Base-by-base conservation (phyloP, 35 echinoderm and acorn worm species). In the Anneissia japonica region DNA sequence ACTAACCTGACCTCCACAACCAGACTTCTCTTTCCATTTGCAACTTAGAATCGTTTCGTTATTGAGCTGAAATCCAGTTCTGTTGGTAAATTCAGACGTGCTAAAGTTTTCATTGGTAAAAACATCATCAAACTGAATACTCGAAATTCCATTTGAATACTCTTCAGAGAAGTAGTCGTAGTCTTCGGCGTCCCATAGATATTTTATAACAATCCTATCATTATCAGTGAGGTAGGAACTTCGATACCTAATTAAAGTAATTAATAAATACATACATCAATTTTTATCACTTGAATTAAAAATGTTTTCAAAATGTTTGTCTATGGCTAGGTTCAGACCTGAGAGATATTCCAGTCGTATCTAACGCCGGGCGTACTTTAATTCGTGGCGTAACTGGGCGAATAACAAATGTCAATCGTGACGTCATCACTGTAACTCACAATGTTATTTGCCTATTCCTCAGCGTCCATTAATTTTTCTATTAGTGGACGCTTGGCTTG, bases 61-160 rank as follows among this genome's bases (percentile, higher is more conserved):
- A 84, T 73, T 51, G 9, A 73, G 26, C 16, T 9, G 33, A n/a
- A 84, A 84, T 12, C 83, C 83, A 32, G 83, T 72, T 38, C 56
- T 37, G 34, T 3, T 35, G 3, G 37, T 38, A 77, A 85, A 84
- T 26, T 64, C 51, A 64, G 51, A 64, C 5, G 51, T 64, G 26
- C 51, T 64, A 64, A 64, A 64, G 19, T 64, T 23, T 64, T 1
- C 19, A 2, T 9, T 26, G 26, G 11, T 26, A 16, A 26, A 16
- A 9, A 64, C 51, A 43, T 4, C 40, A 16, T 64, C 21, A 26
- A 19, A 9, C 1, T 64, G 26, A 23, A 19, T 26, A 23, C 11
- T 19, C 10, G 9, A 16, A 45, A 4, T 14, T 2, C 26, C 51
- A 23, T 1, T 16, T 16, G 1, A 1, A 23, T 1, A 16, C 1